A percentile compares a stretch with the other conserved stretches of the same genome.
Evolutionary conservation across 2,113 vertebrate genomes (phyloP).

Genomic region (Ploceus nigricollis): DNA sequence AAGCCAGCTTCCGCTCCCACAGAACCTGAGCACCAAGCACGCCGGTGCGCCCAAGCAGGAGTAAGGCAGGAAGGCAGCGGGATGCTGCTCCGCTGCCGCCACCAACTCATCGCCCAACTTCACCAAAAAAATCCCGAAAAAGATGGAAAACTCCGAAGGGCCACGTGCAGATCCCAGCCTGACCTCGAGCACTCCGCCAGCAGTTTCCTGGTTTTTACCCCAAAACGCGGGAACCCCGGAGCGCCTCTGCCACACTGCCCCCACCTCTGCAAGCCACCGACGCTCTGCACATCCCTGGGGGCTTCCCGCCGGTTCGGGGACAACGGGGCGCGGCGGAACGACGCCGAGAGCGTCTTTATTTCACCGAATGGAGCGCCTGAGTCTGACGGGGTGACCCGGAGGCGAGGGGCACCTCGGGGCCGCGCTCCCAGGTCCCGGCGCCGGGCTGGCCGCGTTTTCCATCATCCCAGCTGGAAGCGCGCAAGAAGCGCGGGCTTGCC

Average conservation of each 20-base stretch:
- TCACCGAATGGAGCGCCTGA: rapidly evolving
- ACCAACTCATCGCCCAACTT: neutral
- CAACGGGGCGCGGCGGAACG: neutral
- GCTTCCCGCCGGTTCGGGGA: rapidly evolving
- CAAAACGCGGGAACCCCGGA: neutral
- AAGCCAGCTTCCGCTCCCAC: neutral
- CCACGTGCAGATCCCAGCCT: neutral
- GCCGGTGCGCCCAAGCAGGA: rapidly evolving
- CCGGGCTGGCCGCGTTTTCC: neutral
- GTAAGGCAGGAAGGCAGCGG: rapidly evolving
- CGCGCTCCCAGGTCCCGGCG: neutral
- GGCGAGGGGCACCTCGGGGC: neutral
- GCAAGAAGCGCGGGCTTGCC: neutral
- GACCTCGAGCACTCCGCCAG: neutral
- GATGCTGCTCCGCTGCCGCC: neutral
- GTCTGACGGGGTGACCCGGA: rapidly evolving
- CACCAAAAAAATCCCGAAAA: neutral
- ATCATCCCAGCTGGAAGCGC: too few relatives aligned
- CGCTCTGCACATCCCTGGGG: neutral
- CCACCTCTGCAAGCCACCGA: neutral
- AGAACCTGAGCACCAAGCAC: neutral
- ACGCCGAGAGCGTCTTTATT: neutral
- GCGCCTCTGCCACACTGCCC: neutral
- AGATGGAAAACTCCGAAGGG: neutral
- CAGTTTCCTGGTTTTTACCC: neutral